A percentile compares a stretch with the other conserved stretches of the same genome.
These are phyloP conservation scores for Anomalospiza imberbis DNA, from an alignment of 2,797 vertebrate genomes.

Conservation along the genomic window DNA sequence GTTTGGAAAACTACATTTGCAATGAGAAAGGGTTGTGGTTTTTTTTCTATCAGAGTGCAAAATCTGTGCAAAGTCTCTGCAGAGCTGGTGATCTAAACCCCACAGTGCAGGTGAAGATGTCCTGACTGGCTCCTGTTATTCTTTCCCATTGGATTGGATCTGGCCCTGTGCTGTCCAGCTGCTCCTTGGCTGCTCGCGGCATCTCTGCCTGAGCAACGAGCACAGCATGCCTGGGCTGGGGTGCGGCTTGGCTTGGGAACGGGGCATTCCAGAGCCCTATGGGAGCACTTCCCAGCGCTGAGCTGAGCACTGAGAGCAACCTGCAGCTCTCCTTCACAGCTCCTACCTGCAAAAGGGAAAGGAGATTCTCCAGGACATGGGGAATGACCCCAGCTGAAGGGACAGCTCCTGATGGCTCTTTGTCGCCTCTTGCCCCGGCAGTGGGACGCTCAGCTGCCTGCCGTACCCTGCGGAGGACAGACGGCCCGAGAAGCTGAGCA, in stretches of 20 bases:
- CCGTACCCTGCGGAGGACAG: slow-evolving; percentile 46
- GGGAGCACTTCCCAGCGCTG: background rate
- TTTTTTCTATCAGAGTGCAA: background rate
- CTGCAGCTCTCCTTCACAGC: background rate
- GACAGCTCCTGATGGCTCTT: background rate
- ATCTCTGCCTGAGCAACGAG: background rate
- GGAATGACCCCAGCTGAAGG: accelerated
- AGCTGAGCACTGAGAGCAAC: background rate
- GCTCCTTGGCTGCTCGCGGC: background rate
- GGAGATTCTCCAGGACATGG: accelerated
- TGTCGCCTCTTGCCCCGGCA: slow-evolving; percentile 28
- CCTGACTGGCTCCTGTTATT: background rate
- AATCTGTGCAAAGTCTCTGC: background rate
- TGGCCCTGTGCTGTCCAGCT: background rate
- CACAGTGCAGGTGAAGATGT: accelerated
- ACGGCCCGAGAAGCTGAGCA: slow-evolving; percentile 56
- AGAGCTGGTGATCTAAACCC: background rate
- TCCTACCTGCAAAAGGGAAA: background rate
- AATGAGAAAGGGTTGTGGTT: background rate
- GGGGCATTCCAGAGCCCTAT: background rate
- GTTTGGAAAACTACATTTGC: background rate
- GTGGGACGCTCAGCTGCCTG: slow-evolving; percentile 71
- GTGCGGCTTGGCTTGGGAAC: background rate
- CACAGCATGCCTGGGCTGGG: accelerated
- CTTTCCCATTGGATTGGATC: background rate